A percentile compares a stretch with the other conserved stretches of the same genome.
Conservation (phyloP, 2,888 invertebrate genomes). For the Acleris cristana region DNA sequence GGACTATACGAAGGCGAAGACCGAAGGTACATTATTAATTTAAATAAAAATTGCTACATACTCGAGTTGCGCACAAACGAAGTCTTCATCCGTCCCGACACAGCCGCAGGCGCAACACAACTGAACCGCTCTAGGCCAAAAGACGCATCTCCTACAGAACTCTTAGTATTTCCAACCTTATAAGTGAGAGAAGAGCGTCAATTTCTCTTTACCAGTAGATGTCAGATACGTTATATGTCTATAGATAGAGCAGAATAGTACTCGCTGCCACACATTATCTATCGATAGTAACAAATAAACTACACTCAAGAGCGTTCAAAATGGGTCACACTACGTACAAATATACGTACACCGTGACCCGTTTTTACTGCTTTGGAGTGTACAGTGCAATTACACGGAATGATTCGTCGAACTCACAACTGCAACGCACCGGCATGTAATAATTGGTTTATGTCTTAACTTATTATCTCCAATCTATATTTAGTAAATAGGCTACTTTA, state of each 20-base stretch:
- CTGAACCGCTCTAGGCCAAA: no score
- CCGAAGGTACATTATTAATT: background rate
- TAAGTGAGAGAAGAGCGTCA: no score
- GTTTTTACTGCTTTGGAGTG: no score
- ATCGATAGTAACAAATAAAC: slow-evolving; percentile 30
- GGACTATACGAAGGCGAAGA: background rate
- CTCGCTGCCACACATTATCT: slow-evolving; percentile 15
- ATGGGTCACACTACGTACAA: no score
- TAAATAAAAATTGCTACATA: slow-evolving; percentile 1
- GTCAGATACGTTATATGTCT: no score
- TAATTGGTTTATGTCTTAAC: slow-evolving; percentile 35
- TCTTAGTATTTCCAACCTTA: no score
- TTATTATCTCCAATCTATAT: slow-evolving; percentile 37
- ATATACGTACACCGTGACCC: no score
- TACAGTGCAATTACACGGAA: slow-evolving; percentile 32
- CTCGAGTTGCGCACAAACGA: slow-evolving; percentile 3
- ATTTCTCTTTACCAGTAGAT: no score
- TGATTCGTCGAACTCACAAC: slow-evolving; percentile 34
- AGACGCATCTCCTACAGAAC: no score
- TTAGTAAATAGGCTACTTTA: slow-evolving; percentile 33
- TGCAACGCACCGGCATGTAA: slow-evolving; percentile 21
- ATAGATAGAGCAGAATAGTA: slow-evolving; percentile 4
- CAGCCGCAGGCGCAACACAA: slow-evolving; percentile 8
- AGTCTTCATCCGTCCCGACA: slow-evolving; percentile 18
- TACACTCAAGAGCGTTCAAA: background rate